Evolutionary conservation across 2,797 vertebrate species (phyloP).

Genomic region (Sebastes itinus): DNA sequence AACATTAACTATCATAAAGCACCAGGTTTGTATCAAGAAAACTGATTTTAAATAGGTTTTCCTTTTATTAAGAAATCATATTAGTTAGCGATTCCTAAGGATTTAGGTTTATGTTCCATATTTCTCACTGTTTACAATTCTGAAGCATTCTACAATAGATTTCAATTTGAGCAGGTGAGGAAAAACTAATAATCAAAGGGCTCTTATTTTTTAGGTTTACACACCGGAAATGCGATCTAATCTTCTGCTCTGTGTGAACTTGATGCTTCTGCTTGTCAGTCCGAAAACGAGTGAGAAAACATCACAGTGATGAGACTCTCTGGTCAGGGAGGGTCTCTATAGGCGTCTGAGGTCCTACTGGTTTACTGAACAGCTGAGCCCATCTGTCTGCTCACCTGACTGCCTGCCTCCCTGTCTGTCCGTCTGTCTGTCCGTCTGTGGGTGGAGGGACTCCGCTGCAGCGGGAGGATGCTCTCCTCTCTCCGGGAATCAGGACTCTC

Average conservation of each 20-base stretch:
- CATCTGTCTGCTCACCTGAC: neutral
- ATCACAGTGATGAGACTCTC: constrained; percentile 33
- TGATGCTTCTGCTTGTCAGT: constrained; percentile 14
- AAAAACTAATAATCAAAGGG: neutral
- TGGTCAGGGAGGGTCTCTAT: constrained; percentile 43
- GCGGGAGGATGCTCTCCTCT: constrained; percentile 50
- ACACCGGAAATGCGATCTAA: neutral
- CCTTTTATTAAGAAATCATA: too few species aligned
- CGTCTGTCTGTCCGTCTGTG: neutral
- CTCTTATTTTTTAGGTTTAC: constrained; percentile 25
- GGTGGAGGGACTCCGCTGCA: constrained; percentile 9
- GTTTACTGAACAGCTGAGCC: neutral
- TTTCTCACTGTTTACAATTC: too few species aligned
- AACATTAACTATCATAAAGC: too few species aligned
- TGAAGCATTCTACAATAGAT: too few species aligned
- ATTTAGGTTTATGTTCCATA: too few species aligned
- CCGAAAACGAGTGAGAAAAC: constrained; percentile 31
- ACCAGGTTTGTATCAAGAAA: too few species aligned
- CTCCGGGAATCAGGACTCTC: constrained; percentile 48
- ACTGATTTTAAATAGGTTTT: too few species aligned
- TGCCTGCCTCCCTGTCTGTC: neutral
- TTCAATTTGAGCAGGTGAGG: too few species aligned
- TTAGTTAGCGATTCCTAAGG: too few species aligned
- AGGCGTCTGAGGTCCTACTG: neutral
- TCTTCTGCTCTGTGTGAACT: neutral